phyloP scores from a whole-genome alignment of 2,888 invertebrate genomes.

The Thyatira batis region DNA sequence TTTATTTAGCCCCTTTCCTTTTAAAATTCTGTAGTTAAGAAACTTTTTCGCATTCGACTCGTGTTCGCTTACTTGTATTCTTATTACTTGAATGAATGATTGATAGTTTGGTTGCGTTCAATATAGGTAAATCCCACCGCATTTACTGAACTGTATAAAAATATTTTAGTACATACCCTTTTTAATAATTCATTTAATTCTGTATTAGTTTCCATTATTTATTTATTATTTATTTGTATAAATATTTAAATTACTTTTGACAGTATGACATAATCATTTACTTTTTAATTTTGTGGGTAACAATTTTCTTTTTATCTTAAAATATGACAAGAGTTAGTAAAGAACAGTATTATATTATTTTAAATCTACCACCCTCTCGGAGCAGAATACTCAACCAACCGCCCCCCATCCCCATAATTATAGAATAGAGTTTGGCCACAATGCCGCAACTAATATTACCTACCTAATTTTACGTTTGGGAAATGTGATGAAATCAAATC shows the following conservation, averaged over 20 bases:
- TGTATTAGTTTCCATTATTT: slow-evolving; percentile 25
- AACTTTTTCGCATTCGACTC: slow-evolving; percentile 45
- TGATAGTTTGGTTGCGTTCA: slow-evolving; percentile 34
- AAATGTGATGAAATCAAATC: too few species aligned
- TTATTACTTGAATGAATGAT: slow-evolving; percentile 39
- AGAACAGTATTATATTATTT: slow-evolving; percentile 21
- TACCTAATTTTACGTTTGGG: too few species aligned
- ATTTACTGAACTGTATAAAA: background rate
- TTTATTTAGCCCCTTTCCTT: slow-evolving; percentile 30
- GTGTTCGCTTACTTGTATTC: slow-evolving; percentile 51
- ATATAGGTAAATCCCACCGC: slow-evolving; percentile 7
- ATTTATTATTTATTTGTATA: slow-evolving; percentile 23
- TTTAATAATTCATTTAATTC: slow-evolving; percentile 10
- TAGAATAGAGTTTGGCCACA: too few species aligned
- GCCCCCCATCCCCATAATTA: too few species aligned
- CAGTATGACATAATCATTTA: slow-evolving; percentile 21
- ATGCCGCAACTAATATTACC: too few species aligned
- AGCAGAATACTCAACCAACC: too few species aligned
- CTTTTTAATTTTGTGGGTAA: slow-evolving; percentile 12
- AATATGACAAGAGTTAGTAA: slow-evolving; percentile 11
- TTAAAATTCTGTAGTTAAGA: slow-evolving; percentile 20
- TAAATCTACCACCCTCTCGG: slow-evolving; percentile 9
- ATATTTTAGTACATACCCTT: slow-evolving; percentile 17
- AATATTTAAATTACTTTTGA: slow-evolving; percentile 14
- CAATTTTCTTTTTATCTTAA: background rate